Evolutionary conservation across 2,888 invertebrate species (phyloP).

Genomic region (Plemyria rubiginata): DNA sequence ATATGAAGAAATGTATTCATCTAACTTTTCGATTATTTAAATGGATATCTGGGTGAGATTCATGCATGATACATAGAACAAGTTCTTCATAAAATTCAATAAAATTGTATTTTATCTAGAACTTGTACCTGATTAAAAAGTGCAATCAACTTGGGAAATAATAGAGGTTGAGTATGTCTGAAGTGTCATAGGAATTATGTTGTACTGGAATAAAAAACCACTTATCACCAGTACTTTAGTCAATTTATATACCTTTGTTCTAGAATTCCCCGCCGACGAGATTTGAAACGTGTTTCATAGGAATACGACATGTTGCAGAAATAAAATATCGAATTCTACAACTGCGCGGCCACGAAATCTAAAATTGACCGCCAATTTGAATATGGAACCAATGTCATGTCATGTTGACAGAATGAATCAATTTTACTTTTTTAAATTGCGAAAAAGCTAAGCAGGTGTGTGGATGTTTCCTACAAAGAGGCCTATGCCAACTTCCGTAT

Average conservation of each 20-base stretch:
- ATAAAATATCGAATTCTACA: slow-evolving; percentile 23
- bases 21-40: no score
- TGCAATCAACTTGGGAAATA: no score
- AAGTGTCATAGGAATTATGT: no score
- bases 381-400: slow-evolving; percentile 26
- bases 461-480: slow-evolving; percentile 16
- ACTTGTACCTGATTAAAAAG: no score
- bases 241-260: slow-evolving; percentile 30
- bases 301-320: slow-evolving; percentile 36
- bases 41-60: no score
- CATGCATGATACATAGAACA: no score
- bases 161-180: no score
- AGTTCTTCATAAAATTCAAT: no score
- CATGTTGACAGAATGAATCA: slow-evolving; percentile 14
- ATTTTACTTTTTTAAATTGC: slow-evolving; percentile 11
- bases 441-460: not conserved
- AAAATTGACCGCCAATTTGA: slow-evolving; percentile 24
- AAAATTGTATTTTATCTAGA: no score
- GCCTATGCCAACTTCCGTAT: not conserved
- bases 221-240: not conserved
- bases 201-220: not conserved
- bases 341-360: slow-evolving; percentile 25
- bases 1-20: no score
- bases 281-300: slow-evolving; percentile 42
- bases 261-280: slow-evolving; percentile 23